phyloP scores from a whole-genome alignment of 2,888 invertebrate genomes.

The Lamellibrachia columna region DNA sequence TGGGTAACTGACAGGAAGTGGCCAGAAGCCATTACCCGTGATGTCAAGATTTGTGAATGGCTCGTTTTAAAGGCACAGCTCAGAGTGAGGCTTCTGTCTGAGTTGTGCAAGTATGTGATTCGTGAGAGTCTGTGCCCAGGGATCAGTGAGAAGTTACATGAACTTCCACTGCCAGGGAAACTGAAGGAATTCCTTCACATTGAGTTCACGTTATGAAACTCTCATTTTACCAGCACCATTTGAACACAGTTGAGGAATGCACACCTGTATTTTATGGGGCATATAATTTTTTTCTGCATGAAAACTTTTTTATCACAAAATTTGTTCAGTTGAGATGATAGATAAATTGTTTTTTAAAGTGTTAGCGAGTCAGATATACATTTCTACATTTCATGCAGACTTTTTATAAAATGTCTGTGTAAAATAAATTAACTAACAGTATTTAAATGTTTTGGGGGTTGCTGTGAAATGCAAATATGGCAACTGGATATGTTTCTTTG shows the following conservation, averaged over 20 bases:
- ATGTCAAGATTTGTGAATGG: slow-evolving; percentile 22
- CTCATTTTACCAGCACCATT: neutral
- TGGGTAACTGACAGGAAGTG: slow-evolving; percentile 29
- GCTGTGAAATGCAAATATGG: neutral
- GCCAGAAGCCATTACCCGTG: slow-evolving; percentile 26
- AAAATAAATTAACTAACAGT: neutral
- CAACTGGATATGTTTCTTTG: neutral
- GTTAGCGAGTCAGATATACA: too few species aligned
- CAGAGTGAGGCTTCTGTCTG: slow-evolving; percentile 22
- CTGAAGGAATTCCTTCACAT: slow-evolving; percentile 23
- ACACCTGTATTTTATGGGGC: too few species aligned
- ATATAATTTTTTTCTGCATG: too few species aligned
- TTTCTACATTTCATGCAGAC: too few species aligned
- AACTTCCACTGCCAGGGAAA: slow-evolving; percentile 26
- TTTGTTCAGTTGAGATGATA: too few species aligned
- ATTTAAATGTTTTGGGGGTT: neutral
- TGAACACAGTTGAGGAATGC: neutral
- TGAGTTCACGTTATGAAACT: neutral
- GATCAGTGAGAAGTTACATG: slow-evolving; percentile 19
- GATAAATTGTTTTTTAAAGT: too few species aligned
- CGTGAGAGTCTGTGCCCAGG: neutral
- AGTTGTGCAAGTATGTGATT: slow-evolving; percentile 29
- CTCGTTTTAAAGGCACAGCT: slow-evolving; percentile 20
- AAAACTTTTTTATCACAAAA: too few species aligned
- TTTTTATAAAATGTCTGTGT: neutral